Evolutionary conservation across 2,113 vertebrate genomes (phyloP), one percentile per base, ranked within the genome.

Genomic region (Platysteira castanea): DNA sequence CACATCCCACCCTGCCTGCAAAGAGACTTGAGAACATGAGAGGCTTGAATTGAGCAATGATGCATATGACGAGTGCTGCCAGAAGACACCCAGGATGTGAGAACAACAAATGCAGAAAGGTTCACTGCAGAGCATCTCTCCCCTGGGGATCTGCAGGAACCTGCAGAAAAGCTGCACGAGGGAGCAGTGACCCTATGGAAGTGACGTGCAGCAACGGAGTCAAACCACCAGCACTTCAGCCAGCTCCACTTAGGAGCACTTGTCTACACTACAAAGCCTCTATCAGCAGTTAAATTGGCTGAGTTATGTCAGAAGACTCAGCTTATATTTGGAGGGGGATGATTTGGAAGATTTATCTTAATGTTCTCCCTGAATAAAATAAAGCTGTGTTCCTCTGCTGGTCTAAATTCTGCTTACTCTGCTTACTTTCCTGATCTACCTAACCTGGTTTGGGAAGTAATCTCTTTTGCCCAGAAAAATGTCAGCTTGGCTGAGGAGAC

Each of bases 321-420:
- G 50, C 68, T 86, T 70, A 11, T 68, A 70, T 77, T 54, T 92
- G 67, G 75, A 90, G 77, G 26, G 28, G 46, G 7, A 21, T 31
- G 35, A 89, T 86, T 74, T 86, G 68, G 33, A 93, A 95, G 83
- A 97, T 95, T 93, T 94, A 82, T 95, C 57, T 89, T 75, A n/a
- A 87, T 84, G 73, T 87, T 56, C 41, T 79, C 65, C 35, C 44
- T 28, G 80, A 91, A 87, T 81, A 69, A 89, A 95, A 87, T 63
- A 84, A 86, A 92, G 52, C 64, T 71, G 22, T n/a, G 30, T 33
- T 60, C 30, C 84, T 71, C 46, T 69, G n/a, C 49, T 73, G 28
- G 49, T 83, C 63, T 73, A 21, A 76, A 79, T 90, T 95, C 77
- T 68, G 84, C 87, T 87, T 87, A 63, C 42, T 89, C 7, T 3